A percentile compares a stretch with the other conserved stretches of the same genome.
Evolutionary conservation across 2,888 invertebrate species (phyloP).

Genomic region (Hymenopus coronatus): DNA sequence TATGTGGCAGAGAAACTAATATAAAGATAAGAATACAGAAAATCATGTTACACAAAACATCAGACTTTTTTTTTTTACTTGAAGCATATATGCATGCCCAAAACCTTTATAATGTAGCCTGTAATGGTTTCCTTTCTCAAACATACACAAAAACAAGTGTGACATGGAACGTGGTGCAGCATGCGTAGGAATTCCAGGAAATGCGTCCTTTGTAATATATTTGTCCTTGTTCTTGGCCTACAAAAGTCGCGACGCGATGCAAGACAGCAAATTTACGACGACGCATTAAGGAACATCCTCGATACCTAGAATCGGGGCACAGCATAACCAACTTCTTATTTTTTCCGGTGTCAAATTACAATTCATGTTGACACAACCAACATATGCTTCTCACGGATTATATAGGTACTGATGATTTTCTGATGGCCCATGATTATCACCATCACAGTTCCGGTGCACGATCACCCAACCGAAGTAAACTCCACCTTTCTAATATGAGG

Average conservation of each 20-base stretch:
- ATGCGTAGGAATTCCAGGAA: background rate
- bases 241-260: background rate
- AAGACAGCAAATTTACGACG: background rate
- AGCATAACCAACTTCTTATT: background rate
- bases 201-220: background rate
- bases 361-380: background rate
- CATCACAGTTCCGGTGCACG: background rate
- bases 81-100: no score
- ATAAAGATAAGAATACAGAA: no score
- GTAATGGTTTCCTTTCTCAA: background rate
- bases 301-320: background rate
- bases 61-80: no score
- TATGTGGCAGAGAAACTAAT: no score
- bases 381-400: background rate
- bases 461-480: background rate
- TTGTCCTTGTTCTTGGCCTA: background rate
- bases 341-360: background rate
- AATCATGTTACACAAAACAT: no score
- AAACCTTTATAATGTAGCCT: no score
- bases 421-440: background rate
- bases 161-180: no score
- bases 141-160: background rate
- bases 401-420: conserved; percentile 4
- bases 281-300: background rate
- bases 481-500: background rate